Percentiles rank a stretch among this genome's conserved stretches.
Evolutionary conservation across 2,888 invertebrate species (phyloP).

Genomic region (Eurois occulta): DNA sequence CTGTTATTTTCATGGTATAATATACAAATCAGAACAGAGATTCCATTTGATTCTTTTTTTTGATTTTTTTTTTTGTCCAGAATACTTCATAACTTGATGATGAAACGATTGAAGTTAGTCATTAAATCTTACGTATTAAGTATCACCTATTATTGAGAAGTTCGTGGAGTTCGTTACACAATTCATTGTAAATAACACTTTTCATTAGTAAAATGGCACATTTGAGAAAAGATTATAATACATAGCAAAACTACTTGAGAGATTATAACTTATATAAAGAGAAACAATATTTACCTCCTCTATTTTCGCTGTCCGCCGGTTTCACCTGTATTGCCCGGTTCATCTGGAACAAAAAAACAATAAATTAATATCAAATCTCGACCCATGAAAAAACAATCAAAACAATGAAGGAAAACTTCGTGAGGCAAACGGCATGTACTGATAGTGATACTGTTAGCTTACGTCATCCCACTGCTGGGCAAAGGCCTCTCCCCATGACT

Average conservation of each 20-base stretch:
- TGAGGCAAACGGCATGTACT: too few relatives aligned
- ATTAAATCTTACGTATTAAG: background rate
- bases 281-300: slow-evolving; percentile 94
- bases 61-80: too few relatives aligned
- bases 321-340: slow-evolving; percentile 99
- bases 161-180: background rate
- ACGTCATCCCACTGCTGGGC: too few relatives aligned
- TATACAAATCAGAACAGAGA: background rate
- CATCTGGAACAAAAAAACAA: slow-evolving; percentile 94
- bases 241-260: slow-evolving; percentile 1
- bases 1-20: background rate
- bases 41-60: too few relatives aligned
- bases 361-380: background rate
- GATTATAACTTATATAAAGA: slow-evolving; percentile 1
- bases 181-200: slow-evolving; percentile 4
- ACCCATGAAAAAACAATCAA: background rate
- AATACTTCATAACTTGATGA: background rate
- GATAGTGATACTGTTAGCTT: too few relatives aligned
- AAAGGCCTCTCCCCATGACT: too few relatives aligned
- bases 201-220: slow-evolving; percentile 1
- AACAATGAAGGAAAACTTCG: background rate
- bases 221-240: slow-evolving; percentile 1
- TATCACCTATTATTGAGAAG: background rate
- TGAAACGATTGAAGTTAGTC: background rate
- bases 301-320: slow-evolving; percentile 99